Conservation (phyloP, 2,888 invertebrate genomes). For the Lepidocyrtinus sp. region DNA sequence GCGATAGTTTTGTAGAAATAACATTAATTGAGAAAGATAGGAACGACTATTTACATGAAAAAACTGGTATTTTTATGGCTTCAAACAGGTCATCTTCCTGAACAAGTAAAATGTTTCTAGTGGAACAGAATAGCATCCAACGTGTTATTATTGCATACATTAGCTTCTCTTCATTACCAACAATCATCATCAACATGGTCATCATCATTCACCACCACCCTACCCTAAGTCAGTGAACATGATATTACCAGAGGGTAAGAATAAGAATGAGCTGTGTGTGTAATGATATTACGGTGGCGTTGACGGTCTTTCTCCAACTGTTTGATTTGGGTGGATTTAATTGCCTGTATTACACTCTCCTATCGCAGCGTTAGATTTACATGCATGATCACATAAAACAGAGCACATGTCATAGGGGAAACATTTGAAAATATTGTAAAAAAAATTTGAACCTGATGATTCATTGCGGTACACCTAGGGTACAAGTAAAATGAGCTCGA, state of each 20-base stretch:
- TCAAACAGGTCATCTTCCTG: constrained; percentile 20
- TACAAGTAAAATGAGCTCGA: constrained; percentile 14
- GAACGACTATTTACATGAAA: constrained; percentile 1
- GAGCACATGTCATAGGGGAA: constrained; percentile 11
- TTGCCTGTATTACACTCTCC: constrained; percentile 14
- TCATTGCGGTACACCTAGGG: no score
- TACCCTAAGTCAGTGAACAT: constrained; percentile 37
- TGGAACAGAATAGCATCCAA: neutral
- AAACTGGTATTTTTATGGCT: constrained; percentile 17
- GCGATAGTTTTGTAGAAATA: constrained; percentile 7
- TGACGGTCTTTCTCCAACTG: constrained; percentile 16
- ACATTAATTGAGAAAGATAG: constrained; percentile 6
- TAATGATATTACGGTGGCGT: constrained; percentile 22
- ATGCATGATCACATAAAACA: constrained; percentile 5
- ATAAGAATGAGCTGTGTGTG: constrained; percentile 20
- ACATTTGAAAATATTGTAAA: no score
- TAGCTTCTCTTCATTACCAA: constrained; percentile 20
- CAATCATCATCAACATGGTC: constrained; percentile 31
- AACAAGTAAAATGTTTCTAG: neutral
- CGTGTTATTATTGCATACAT: constrained; percentile 20
- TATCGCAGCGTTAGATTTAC: neutral
- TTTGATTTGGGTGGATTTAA: constrained; percentile 44
- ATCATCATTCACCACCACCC: constrained; percentile 25
- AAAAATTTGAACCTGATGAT: no score
- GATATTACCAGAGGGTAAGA: constrained; percentile 35